Conservation (phyloP, 2,797 vertebrate genomes). For the Gymnoscopelus braueri region DNA sequence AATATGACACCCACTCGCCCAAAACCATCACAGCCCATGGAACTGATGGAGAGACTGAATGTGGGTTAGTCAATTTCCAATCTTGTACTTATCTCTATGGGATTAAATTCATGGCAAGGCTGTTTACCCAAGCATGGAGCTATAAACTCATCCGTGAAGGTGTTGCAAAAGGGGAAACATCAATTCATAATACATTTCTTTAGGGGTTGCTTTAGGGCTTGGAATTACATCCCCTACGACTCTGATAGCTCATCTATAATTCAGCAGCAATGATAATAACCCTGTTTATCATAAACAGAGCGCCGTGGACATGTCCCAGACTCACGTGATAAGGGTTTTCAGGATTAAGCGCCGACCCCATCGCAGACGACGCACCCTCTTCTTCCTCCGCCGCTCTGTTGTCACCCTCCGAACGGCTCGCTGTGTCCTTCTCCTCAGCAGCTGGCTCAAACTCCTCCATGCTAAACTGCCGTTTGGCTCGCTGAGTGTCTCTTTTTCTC, state of each 20-base stretch:
- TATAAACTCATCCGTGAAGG: conserved; percentile 48
- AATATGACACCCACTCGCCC: conserved; percentile 44
- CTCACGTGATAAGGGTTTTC: conserved; percentile 94
- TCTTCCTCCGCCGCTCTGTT: conserved; percentile 70
- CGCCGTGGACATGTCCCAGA: conserved; percentile 36
- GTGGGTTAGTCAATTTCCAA: conserved; percentile 37
- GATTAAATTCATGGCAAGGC: conserved; percentile 36
- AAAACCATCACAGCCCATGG: conserved; percentile 16
- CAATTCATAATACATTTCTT: conserved; percentile 48
- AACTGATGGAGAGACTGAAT: conserved; percentile 31
- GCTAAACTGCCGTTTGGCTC: conserved; percentile 80
- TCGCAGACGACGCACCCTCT: conserved; percentile 61
- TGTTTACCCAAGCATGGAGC: conserved; percentile 10
- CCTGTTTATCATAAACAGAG: conserved; percentile 43
- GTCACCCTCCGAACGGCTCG: conserved; percentile 62
- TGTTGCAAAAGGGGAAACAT: conserved; percentile 60
- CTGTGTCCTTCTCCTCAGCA: conserved; percentile 66
- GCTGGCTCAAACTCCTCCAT: conserved; percentile 70
- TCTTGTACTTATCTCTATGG: conserved; percentile 18
- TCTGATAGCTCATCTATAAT: conserved; percentile 57
- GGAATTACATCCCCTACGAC: conserved; percentile 10
- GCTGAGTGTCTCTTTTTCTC: conserved; percentile 82
- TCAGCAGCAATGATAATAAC: conserved; percentile 13
- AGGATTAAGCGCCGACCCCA: conserved; percentile 83
- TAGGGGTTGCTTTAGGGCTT: conserved; percentile 53